Percentiles rank a stretch among this genome's conserved stretches.
These are phyloP conservation scores for Drosophila punjabiensis DNA, from an alignment of 1,140 invertebrate species.

Conservation along the genomic window DNA sequence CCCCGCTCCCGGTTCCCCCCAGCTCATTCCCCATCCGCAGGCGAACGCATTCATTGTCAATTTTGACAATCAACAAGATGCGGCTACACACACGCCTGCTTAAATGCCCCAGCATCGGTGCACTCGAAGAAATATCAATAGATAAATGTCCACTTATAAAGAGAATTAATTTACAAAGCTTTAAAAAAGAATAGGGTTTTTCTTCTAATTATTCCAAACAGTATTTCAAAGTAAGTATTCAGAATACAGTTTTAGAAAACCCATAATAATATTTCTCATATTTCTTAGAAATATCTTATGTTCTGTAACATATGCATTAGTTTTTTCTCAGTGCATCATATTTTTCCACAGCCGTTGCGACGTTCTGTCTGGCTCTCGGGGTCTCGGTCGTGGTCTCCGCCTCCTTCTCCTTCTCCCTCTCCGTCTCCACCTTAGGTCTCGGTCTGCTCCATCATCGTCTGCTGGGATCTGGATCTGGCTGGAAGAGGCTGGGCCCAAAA, in stretches of 20 bases:
- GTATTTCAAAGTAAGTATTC: too few species aligned
- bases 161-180: background rate
- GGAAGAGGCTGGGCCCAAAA: constrained; percentile 52
- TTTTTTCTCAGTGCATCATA: constrained; percentile 10
- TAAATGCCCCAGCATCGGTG: constrained; percentile 53
- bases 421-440: constrained; percentile 5
- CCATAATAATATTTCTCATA: background rate
- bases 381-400: constrained; percentile 44
- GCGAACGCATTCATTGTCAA: constrained; percentile 81
- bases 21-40: constrained; percentile 6
- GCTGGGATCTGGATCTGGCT: constrained; percentile 55
- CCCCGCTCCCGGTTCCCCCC: background rate
- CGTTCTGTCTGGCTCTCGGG: constrained; percentile 70
- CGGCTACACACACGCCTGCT: constrained; percentile 67
- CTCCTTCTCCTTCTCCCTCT: constrained; percentile 3
- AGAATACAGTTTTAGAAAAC: background rate
- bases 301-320: background rate
- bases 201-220: too few species aligned
- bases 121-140: constrained; percentile 1
- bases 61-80: constrained; percentile 84
- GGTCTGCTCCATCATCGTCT: constrained; percentile 38
- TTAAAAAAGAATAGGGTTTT: too few species aligned
- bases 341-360: constrained; percentile 46
- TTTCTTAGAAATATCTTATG: background rate
- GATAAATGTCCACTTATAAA: too few species aligned